phyloP scores from a whole-genome alignment of 1,140 invertebrate genomes.

The Dinoponera quadriceps region DNA sequence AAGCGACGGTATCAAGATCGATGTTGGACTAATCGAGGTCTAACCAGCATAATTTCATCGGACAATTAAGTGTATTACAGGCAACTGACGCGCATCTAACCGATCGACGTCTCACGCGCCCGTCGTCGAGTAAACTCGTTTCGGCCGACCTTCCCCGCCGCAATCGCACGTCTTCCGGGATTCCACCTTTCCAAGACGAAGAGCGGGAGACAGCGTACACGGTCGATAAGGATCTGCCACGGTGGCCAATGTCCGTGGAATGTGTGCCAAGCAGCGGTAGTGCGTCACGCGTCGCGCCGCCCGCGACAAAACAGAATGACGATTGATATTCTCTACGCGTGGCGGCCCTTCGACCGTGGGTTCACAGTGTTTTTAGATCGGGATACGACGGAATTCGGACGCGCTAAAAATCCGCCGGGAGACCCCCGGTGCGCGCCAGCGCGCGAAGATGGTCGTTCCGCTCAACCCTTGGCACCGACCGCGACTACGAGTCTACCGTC shows the following conservation, averaged over 20 bases:
- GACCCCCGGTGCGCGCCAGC: not conserved
- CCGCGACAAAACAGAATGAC: slow-evolving; percentile 67
- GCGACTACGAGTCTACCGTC: not conserved
- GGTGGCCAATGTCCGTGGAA: slow-evolving; percentile 63
- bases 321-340: slow-evolving; percentile 57
- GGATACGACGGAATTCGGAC: slow-evolving; percentile 24
- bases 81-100: too few species aligned
- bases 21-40: too few species aligned
- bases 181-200: slow-evolving; percentile 56
- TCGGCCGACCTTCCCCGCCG: slow-evolving; percentile 66
- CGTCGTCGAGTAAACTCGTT: slow-evolving; percentile 69
- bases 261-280: slow-evolving; percentile 63
- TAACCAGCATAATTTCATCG: too few species aligned
- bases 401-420: slow-evolving; percentile 4
- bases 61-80: too few species aligned
- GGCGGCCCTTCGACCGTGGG: slow-evolving; percentile 2
- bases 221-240: slow-evolving; percentile 69
- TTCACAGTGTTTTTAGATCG: slow-evolving; percentile 39
- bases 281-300: slow-evolving; percentile 59
- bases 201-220: slow-evolving; percentile 36
- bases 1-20: too few species aligned
- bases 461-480: not conserved
- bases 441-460: not conserved
- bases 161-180: slow-evolving; percentile 70
- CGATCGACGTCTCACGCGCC: not conserved